Evolutionary conservation across 2,113 vertebrate species (phyloP), one percentile per base, ranked within the genome.

Genomic region (Cairina moschata): DNA sequence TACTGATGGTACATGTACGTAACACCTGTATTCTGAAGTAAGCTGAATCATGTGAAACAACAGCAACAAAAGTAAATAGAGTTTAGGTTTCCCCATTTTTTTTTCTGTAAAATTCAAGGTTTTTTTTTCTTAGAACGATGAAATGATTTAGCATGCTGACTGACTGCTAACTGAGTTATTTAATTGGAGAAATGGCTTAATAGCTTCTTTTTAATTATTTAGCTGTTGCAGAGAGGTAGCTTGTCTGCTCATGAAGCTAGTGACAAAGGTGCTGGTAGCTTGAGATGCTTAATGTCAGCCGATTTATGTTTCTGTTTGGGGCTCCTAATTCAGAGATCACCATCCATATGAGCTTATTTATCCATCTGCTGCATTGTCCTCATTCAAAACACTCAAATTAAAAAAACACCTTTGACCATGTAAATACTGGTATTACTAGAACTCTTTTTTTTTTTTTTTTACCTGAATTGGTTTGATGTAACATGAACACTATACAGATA

Each of bases 201-300:
- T 94, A 96, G 91, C 42, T 93, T 63, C 86, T 96, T 68, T 96
- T 96, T 95, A 97, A 97, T 95, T 97, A 97, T 97, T 98, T 96
- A 97, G 40, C 84, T 90, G 62, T 86, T 93, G 93, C 93, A 83
- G 50, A 97, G 92, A 95, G 42, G 58, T 96, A 67, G 75, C 40
- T 92, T 67, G 68, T 96, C 82, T 96, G 80, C 68, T 96, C 28
- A 15, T 92, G 89, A 96, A 96, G 83, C 28, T 62, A 88, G 68
- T 91, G 89, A 94, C n/a, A 12, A 68, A 72, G 74, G 85, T 77
- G 90, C 71, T 79, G 86, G 77, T 95, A 96, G 59, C 31, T 48
- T 8, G 23, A 84, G 69, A 90, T 48, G 54, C 71, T 81, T 90
- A 94, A 94, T 46, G 59, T 71, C 77, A 95, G 56, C 36, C 86